phyloP scores from a whole-genome alignment of 2,888 invertebrate genomes.

The Caenorhabditis sp. region DNA sequence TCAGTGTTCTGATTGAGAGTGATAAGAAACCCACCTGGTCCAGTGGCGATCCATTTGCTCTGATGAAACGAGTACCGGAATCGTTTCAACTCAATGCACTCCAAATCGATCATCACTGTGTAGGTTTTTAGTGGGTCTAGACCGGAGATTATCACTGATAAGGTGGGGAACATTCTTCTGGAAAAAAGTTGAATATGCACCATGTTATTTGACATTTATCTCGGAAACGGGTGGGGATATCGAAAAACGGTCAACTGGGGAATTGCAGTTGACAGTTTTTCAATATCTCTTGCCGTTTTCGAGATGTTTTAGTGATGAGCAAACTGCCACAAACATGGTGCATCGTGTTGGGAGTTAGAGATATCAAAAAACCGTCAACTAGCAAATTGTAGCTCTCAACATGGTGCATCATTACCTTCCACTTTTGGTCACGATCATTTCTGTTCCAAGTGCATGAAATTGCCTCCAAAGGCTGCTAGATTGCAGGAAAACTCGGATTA shows the following conservation, averaged over 20 bases:
- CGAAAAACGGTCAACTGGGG: no score
- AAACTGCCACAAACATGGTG: no score
- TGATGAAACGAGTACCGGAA: conserved; percentile 98
- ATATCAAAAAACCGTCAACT: no score
- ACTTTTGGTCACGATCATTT: conserved; percentile 98
- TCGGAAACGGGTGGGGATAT: no score
- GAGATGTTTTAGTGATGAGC: no score
- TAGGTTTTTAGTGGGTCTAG: conserved; percentile 84
- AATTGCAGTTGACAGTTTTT: no score
- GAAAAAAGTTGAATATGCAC: conserved; percentile 9
- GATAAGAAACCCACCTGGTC: conserved; percentile 88
- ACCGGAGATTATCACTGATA: conserved; percentile 93
- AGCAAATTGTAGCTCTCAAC: no score
- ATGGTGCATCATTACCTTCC: no score
- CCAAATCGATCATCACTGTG: conserved; percentile 79
- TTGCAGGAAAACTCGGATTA: conserved; percentile 51
- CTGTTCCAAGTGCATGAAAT: conserved; percentile 91
- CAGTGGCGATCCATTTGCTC: conserved; percentile 97
- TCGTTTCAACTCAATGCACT: conserved; percentile 92
- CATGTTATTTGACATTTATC: no score
- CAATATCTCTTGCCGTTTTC: no score
- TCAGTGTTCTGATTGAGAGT: no score
- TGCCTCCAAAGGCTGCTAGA: conserved; percentile 93
- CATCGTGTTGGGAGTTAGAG: no score
- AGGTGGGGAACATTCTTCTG: conserved; percentile 98